Evolutionary conservation across 2,113 vertebrate genomes (phyloP).

Genomic region (Bombycilla garrulus): DNA sequence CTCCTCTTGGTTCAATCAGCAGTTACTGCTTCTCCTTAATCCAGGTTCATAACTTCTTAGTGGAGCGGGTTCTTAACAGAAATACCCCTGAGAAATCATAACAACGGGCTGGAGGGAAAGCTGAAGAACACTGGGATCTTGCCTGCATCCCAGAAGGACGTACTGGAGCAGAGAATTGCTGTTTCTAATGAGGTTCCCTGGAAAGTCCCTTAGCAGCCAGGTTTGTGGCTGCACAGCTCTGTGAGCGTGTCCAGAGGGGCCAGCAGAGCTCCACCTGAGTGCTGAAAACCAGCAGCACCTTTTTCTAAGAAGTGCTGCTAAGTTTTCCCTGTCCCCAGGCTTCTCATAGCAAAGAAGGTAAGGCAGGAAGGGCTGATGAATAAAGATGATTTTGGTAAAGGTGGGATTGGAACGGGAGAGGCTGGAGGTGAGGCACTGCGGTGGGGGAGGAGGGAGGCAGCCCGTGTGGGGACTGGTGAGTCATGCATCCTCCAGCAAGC

Average conservation of each 20-base stretch:
- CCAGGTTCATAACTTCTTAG: slow-evolving; percentile 1
- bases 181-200: not conserved
- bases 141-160: not conserved
- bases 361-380: not conserved
- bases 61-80: not conserved
- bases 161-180: not conserved
- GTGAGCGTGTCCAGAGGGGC: not conserved
- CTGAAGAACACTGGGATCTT: not conserved
- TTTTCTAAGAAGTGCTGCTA: not conserved
- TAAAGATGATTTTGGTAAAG: not conserved
- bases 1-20: slow-evolving; percentile 49
- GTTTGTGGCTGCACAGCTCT: not conserved
- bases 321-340: not conserved
- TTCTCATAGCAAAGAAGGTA: not conserved
- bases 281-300: not conserved
- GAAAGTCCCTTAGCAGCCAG: not conserved
- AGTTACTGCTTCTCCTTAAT: slow-evolving; percentile 52
- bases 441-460: slow-evolving; percentile 42
- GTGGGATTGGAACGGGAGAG: slow-evolving; percentile 31
- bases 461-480: slow-evolving; percentile 14
- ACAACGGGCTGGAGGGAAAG: not conserved
- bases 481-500: slow-evolving; percentile 50
- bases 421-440: slow-evolving; percentile 39
- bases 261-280: not conserved
- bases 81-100: slow-evolving; percentile 1